Conservation (phyloP, 2,113 vertebrate species). For the Merops nubicus region DNA sequence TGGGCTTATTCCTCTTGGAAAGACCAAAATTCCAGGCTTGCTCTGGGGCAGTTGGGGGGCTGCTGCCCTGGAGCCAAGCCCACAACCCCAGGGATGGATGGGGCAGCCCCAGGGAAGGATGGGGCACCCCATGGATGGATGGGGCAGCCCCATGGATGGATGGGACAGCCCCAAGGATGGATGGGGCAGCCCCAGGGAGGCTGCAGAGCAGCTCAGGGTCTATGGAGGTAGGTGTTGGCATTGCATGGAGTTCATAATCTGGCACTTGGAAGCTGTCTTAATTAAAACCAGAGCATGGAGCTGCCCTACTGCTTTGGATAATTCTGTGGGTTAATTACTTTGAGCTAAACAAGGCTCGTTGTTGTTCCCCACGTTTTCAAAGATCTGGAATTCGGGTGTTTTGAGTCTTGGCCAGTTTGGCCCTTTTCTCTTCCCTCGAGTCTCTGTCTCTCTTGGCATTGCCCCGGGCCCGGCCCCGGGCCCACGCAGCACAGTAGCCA, state of each 20-base stretch:
- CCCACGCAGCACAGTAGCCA: not conserved
- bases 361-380: not conserved
- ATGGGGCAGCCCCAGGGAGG: not conserved
- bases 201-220: not conserved
- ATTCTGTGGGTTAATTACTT: not conserved
- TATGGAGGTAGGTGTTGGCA: not conserved
- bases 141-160: no score
- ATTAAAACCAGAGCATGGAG: not conserved
- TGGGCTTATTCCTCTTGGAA: not conserved
- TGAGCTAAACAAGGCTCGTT: not conserved
- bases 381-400: fast-evolving
- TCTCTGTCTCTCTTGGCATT: fast-evolving
- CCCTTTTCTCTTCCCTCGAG: no score
- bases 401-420: not conserved
- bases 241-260: not conserved
- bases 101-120: not conserved
- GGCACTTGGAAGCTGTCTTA: not conserved
- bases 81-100: not conserved
- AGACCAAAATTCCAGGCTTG: not conserved
- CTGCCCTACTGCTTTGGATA: not conserved
- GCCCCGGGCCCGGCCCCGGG: not conserved
- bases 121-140: no score
- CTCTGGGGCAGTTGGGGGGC: fast-evolving
- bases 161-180: not conserved
- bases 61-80: not conserved